Conservation (phyloP, 2,888 invertebrate species). For the Phyllotreta cruciferae region DNA sequence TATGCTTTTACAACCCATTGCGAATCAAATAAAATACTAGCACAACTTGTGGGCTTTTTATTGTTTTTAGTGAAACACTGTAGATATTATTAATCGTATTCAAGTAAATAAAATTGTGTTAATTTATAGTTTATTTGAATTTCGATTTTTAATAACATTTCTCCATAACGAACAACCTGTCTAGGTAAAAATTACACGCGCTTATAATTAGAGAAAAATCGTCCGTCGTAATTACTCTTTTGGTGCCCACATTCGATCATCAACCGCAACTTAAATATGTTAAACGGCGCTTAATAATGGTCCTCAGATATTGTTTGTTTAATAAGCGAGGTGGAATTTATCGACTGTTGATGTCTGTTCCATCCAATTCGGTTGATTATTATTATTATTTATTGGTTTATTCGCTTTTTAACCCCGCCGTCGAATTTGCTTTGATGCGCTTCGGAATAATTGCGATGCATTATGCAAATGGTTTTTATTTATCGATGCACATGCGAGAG, state of each 20-base stretch:
- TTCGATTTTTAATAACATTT: too few species aligned
- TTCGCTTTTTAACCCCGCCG: constrained; percentile 22
- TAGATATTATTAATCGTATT: too few species aligned
- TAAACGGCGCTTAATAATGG: constrained; percentile 38
- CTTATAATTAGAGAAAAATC: constrained; percentile 18
- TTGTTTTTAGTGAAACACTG: too few species aligned
- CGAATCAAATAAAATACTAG: not conserved
- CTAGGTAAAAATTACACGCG: not conserved
- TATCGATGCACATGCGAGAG: constrained; percentile 9
- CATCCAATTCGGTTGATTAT: constrained; percentile 25
- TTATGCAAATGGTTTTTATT: constrained; percentile 27
- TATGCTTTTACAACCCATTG: constrained; percentile 2
- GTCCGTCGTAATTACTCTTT: constrained; percentile 28
- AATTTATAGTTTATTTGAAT: too few species aligned
- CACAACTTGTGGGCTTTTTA: too few species aligned
- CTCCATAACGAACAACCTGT: too few species aligned
- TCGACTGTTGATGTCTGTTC: constrained; percentile 32
- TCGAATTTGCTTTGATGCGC: constrained; percentile 20
- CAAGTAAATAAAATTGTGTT: too few species aligned
- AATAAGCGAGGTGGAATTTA: constrained; percentile 36
- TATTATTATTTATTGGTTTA: constrained; percentile 28
- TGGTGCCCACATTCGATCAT: constrained; percentile 30
- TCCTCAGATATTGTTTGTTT: constrained; percentile 35
- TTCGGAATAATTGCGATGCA: constrained; percentile 24
- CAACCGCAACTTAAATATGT: constrained; percentile 33